Evolutionary conservation across 2,113 vertebrate genomes (phyloP).

Genomic region (Chionis minor): DNA sequence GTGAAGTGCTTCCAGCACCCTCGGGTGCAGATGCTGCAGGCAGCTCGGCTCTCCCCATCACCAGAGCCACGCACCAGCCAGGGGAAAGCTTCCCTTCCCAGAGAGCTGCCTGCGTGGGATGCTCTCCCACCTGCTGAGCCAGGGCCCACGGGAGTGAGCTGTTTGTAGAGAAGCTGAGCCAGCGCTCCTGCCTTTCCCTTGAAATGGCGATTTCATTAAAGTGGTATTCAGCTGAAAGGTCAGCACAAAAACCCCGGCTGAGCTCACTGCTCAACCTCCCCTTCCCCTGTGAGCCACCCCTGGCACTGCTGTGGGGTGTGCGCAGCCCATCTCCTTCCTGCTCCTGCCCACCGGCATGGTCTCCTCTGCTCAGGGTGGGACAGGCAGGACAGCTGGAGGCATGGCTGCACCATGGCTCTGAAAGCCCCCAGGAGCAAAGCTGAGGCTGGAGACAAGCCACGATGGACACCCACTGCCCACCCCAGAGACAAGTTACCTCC

Average conservation of each 20-base stretch:
- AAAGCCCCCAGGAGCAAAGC: not conserved
- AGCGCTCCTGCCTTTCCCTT: rapidly evolving
- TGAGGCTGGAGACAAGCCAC: rapidly evolving
- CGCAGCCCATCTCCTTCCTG: not conserved
- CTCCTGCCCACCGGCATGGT: not conserved
- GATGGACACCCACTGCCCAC: rapidly evolving
- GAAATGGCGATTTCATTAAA: not conserved
- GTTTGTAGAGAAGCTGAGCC: not conserved
- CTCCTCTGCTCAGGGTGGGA: too few relatives aligned
- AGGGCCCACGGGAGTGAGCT: rapidly evolving
- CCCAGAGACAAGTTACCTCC: not conserved
- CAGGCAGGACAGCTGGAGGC: not conserved
- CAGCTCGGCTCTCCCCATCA: rapidly evolving
- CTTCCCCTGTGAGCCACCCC: rapidly evolving
- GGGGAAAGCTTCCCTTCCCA: not conserved
- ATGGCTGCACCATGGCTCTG: rapidly evolving
- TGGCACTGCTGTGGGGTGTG: rapidly evolving
- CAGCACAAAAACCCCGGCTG: not conserved
- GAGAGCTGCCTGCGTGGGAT: not conserved
- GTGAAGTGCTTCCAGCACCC: rapidly evolving
- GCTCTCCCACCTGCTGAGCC: not conserved
- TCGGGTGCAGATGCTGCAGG: not conserved
- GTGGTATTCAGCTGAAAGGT: not conserved
- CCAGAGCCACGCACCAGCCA: rapidly evolving
- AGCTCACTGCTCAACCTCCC: rapidly evolving